Conservation (phyloP, 2,888 invertebrate genomes). For the Tribolium freemani region DNA sequence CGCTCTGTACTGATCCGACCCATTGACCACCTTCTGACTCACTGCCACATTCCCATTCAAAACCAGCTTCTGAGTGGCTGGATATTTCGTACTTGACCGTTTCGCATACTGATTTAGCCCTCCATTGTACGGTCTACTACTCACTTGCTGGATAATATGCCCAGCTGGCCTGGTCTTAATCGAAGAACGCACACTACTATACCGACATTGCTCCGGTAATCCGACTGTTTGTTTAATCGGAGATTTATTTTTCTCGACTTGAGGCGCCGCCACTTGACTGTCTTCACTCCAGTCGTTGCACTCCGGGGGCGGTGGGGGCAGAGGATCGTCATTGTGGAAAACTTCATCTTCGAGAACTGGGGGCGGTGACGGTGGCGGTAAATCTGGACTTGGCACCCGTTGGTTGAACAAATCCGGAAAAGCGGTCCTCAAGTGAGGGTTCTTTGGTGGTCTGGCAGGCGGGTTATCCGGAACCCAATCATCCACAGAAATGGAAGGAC, state of each 20-base stretch:
- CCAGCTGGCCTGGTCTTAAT: constrained; percentile 58
- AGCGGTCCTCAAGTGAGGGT: constrained; percentile 74
- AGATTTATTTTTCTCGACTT: constrained; percentile 57
- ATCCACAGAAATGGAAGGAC: constrained; percentile 75
- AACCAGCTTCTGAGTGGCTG: constrained; percentile 68
- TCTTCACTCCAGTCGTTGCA: constrained; percentile 64
- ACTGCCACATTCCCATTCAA: constrained; percentile 68
- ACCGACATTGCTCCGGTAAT: constrained; percentile 54
- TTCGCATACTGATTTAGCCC: constrained; percentile 61
- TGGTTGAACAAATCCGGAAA: constrained; percentile 69
- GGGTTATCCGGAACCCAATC: constrained; percentile 83
- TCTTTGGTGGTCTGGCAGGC: constrained; percentile 84
- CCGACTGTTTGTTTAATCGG: constrained; percentile 55
- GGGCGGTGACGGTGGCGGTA: constrained; percentile 76
- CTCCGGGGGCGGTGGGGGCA: constrained; percentile 77
- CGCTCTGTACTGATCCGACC: constrained; percentile 63
- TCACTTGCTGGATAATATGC: constrained; percentile 60
- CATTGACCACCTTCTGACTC: constrained; percentile 63
- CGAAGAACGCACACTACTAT: constrained; percentile 54
- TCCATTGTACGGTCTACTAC: constrained; percentile 56
- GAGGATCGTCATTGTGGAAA: constrained; percentile 74
- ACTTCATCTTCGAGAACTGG: constrained; percentile 74
- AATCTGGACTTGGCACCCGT: constrained; percentile 73
- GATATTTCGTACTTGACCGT: constrained; percentile 69
- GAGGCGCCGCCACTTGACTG: constrained; percentile 61